Conservation (phyloP, 2,797 vertebrate species). For the Naso thynnoides region DNA sequence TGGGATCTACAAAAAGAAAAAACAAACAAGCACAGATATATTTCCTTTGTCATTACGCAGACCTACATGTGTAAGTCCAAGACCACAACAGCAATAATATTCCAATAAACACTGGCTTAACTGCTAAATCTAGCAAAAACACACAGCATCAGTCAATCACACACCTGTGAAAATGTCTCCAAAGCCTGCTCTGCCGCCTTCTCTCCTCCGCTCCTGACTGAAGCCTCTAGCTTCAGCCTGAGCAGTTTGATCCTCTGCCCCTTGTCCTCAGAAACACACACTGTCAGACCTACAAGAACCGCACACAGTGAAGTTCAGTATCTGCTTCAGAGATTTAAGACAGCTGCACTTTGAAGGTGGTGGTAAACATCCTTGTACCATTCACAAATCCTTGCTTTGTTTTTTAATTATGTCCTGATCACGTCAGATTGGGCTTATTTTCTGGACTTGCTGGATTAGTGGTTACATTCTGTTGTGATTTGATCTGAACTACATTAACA, state of each 20-base stretch:
- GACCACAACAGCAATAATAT: not conserved
- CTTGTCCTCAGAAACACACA: constrained; percentile 63
- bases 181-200: constrained; percentile 88
- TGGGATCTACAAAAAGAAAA: constrained; percentile 84
- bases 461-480: not conserved
- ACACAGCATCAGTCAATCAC: not conserved
- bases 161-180: constrained; percentile 88
- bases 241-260: constrained; percentile 80
- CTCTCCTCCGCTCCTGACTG: constrained; percentile 83
- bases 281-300: constrained; percentile 83
- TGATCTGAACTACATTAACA: not conserved
- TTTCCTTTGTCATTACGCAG: not conserved
- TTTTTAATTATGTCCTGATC: not conserved
- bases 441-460: not conserved
- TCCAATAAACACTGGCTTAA: not conserved
- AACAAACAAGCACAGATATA: not conserved
- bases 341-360: not conserved
- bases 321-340: not conserved
- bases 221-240: constrained; percentile 86
- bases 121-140: too few species aligned
- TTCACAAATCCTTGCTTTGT: not conserved
- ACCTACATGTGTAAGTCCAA: not conserved
- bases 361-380: not conserved
- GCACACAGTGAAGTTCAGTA: constrained; percentile 2
- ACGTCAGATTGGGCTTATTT: not conserved